These are phyloP conservation scores for Dasysyrphus albostriatus DNA, from an alignment of 2,888 invertebrate genomes.

Conservation along the genomic window DNA sequence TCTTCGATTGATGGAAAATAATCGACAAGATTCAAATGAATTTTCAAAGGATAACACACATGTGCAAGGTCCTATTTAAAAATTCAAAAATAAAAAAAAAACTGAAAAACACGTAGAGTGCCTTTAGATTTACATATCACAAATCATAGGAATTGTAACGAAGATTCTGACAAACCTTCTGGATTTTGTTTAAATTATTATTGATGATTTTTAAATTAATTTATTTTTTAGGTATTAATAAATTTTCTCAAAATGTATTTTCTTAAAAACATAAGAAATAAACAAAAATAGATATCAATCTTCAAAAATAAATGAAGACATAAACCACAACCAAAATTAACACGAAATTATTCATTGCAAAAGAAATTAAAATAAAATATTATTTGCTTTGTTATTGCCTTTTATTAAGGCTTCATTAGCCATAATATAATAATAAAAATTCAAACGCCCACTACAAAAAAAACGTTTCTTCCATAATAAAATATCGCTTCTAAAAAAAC, in stretches of 20 bases:
- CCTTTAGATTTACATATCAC: no score
- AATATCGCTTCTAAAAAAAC: constrained; percentile 3
- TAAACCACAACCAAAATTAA: background rate
- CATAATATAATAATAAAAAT: background rate
- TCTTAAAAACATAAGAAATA: no score
- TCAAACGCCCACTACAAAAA: background rate
- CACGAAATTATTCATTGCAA: background rate
- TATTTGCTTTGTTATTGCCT: background rate
- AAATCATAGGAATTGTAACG: no score
- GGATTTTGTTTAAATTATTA: no score
- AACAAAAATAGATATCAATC: no score
- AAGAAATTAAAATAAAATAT: constrained; percentile 3
- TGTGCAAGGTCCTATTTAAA: background rate
- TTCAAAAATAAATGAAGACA: no score
- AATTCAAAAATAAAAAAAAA: no score
- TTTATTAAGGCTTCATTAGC: constrained; percentile 19
- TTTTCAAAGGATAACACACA: background rate
- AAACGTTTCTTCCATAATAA: background rate
- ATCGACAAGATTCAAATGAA: background rate
- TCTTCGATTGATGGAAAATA: constrained; percentile 17
- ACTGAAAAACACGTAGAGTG: no score
- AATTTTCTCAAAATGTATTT: no score
- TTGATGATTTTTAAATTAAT: no score
- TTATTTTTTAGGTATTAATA: no score
- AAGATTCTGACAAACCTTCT: no score